A percentile compares a stretch with the other conserved stretches of the same genome.
Evolutionary conservation across 2,797 vertebrate species (phyloP).

Genomic region (Otus scops): DNA sequence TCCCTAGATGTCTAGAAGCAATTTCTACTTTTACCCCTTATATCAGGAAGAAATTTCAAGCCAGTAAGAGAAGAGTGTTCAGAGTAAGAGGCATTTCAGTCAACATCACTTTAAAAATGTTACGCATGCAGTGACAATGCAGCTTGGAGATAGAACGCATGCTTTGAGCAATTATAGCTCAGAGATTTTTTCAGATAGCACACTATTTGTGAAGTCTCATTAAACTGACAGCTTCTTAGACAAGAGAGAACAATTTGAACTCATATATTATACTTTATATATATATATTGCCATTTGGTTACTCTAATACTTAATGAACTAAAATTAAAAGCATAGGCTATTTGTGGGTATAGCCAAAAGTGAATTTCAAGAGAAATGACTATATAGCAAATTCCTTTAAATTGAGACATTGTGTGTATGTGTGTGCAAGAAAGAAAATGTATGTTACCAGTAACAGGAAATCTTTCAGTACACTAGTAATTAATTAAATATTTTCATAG

Average conservation of each 20-base stretch:
- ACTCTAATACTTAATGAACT: not conserved
- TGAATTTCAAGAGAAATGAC: not conserved
- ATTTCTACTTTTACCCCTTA: conserved; percentile 3
- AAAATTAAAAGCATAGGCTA: not conserved
- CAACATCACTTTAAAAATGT: not conserved
- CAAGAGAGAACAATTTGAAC: not conserved
- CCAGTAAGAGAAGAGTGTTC: not conserved
- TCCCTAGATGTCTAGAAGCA: not conserved
- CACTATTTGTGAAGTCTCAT: conserved; percentile 9
- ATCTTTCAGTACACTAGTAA: not conserved
- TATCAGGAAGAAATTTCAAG: not conserved
- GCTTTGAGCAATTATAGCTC: conserved; percentile 1
- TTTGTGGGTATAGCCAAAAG: not conserved
- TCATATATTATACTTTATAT: not conserved
- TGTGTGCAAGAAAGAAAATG: not conserved
- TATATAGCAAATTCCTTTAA: not conserved
- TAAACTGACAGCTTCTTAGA: conserved; percentile 4
- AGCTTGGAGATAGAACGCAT: not conserved
- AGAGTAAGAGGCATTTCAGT: not conserved
- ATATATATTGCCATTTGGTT: not conserved
- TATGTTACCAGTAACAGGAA: not conserved
- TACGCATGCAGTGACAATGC: not conserved
- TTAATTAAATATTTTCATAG: not conserved
- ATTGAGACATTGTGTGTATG: not conserved
- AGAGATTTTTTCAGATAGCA: not conserved